Evolutionary conservation across 2,113 vertebrate genomes (phyloP).

Genomic region (Dipodomys stephensi): DNA sequence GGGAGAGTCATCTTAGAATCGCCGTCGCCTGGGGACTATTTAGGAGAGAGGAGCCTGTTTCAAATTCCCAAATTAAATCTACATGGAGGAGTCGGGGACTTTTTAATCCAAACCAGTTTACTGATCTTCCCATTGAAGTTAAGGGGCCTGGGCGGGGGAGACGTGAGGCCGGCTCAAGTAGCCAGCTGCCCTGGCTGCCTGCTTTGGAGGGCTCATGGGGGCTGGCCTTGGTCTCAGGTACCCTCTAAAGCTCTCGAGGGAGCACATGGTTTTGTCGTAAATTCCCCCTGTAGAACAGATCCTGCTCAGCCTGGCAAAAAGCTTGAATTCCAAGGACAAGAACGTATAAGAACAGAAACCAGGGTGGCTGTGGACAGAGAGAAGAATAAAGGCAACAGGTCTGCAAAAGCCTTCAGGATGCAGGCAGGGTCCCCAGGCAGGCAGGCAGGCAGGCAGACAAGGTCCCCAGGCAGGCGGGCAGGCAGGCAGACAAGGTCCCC

Average conservation of each 20-base stretch:
- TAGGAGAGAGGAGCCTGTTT: slow-evolving; percentile 82
- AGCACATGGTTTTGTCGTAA: slow-evolving; percentile 72
- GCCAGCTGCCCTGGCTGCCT: background rate
- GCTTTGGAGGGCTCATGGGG: background rate
- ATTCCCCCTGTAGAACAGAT: slow-evolving; percentile 42
- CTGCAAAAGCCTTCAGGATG: slow-evolving; percentile 74
- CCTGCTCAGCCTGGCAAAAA: slow-evolving; percentile 63
- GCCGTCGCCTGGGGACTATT: slow-evolving; percentile 76
- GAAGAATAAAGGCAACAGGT: background rate
- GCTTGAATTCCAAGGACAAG: slow-evolving; percentile 67
- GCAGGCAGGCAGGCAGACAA: too few relatives aligned
- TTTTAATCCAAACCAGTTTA: slow-evolving; percentile 80
- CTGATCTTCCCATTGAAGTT: slow-evolving; percentile 60
- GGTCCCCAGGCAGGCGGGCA: too few relatives aligned
- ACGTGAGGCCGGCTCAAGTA: background rate
- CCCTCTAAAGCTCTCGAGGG: background rate
- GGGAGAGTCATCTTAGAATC: slow-evolving; percentile 58
- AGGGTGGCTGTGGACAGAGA: slow-evolving; percentile 60
- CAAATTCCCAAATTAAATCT: slow-evolving; percentile 81
- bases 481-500: background rate
- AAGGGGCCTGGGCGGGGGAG: slow-evolving; percentile 33
- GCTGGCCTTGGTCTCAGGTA: slow-evolving; percentile 50
- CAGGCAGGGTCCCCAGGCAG: slow-evolving; percentile 8
- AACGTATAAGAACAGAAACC: slow-evolving; percentile 71
- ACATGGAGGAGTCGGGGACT: slow-evolving; percentile 70